Base-by-base conservation (phyloP, 2,888 invertebrate species). In the Dendrolimus pini region DNA sequence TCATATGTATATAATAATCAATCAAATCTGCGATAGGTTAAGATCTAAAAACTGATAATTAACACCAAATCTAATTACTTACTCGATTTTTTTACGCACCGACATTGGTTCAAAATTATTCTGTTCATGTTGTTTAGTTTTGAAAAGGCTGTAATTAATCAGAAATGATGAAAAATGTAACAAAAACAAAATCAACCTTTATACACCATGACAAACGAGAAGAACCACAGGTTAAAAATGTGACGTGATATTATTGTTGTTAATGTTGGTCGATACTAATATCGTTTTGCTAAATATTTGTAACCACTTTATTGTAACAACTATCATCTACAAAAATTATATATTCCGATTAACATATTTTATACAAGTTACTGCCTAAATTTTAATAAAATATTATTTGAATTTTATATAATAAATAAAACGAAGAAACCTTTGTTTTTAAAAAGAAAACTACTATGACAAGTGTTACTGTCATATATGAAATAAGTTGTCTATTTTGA, bases 101-200 rank as follows among this genome's bases (percentile, higher is more conserved):
- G 82, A 74, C 82, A 85, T 62, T 77, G 77, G 65, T 77, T 83
- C 61, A 82, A 69, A 68, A 89, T 78, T 71, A 90, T 72, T 76
- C 89, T 83, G 72, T 89, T 87, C 89, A 90, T 77, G 52, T 65
- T 87, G 68, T 77, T 75, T 71, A 65, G 62, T 65, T 70, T 67
- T 65, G 60, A 58, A 62, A 68, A 65, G 64, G 60, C 58, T 69
- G 65, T 64, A 63, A 66, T 69, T 71, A 69, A 66, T 64, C 65
- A 67, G 69, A 74, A 78, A 70, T 71, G 77, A 71, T 65, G 70
- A 78, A 82, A 80, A 82, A 75, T 79, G 67, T 71, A 76, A 80
- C 73, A 83, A 85, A 85, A 89, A 87, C 86, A 88, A 88, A 85
- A 76, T 88, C 83, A 85, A 85, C 84, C 83, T 83, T 76, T 82